Evolutionary conservation across 2,888 invertebrate genomes (phyloP), one percentile per base, ranked within the genome.

Genomic region (Pseudococcus jackbeardsleyi): DNA sequence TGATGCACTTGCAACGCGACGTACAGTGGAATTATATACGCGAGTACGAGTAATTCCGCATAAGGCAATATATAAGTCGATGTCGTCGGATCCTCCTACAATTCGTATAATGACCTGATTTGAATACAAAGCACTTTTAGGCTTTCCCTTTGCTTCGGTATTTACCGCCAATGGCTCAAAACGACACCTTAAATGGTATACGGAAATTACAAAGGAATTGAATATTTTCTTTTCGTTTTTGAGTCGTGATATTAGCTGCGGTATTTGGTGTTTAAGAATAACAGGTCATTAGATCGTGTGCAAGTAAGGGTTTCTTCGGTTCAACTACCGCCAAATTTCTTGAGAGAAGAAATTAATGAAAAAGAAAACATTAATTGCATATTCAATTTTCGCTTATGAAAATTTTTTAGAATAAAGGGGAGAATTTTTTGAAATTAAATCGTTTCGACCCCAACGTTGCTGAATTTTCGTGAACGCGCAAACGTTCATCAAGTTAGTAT

Each of bases 61-160:
- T 82, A 39, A 19, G 39, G 39, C 54, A 54, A 54, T 54, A 54
- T 54, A 54, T 54, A 54, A 54, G 54, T 54, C 54, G 3, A n/a
- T 54, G 54, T 54, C 54, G 54, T 54, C 54, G 54, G 54, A n/a
- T 54, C 54, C 68, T 68, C 82, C 42, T 82, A 42, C 82, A 82
- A 82, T 82, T 82, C 82, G 39, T 85, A 85, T 85, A 85, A 85
- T 64, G 85, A 59, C 54, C 85, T 85, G 54, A 85, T 85, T 85
- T 85, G 85, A 85, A 85, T 85, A 85, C 64, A 85, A 85, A 85
- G 85, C 85, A 33, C 54, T 26, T 33, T 54, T 39, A 59, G 33
- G 64, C 59, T 85, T 85, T 85, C 33, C 54, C 54, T 54, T 54
- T 54, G 54, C 54, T n/a, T 15, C 48, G 42, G 39, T 42, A 82